Conservation (phyloP, 2,113 vertebrate species). For the Passer domesticus region DNA sequence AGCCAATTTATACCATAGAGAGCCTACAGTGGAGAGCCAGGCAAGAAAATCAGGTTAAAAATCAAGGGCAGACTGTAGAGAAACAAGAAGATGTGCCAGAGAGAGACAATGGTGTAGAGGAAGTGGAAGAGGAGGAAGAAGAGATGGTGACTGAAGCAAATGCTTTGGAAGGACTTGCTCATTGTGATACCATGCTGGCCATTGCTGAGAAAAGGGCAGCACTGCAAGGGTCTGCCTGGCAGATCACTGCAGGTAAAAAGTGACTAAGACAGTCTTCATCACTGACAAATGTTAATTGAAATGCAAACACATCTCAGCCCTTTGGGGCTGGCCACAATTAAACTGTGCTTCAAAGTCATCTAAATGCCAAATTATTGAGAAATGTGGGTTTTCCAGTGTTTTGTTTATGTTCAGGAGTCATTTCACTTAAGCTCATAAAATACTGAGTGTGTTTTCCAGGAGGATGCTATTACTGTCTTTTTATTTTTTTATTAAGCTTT, state of each 20-base stretch:
- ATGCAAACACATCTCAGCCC: neutral
- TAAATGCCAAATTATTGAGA: neutral
- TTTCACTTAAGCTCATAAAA: neutral
- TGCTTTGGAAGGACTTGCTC: conserved; percentile 60
- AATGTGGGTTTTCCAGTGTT: accelerated
- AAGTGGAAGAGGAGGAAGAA: conserved; percentile 63
- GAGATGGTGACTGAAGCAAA: conserved; percentile 63
- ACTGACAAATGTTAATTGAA: neutral
- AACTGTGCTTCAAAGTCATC: neutral
- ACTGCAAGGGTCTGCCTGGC: conserved; percentile 87
- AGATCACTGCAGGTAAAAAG: conserved; percentile 80
- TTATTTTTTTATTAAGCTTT: neutral
- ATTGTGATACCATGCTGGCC: conserved; percentile 58
- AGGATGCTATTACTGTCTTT: neutral
- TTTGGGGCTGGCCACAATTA: neutral
- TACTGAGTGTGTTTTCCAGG: neutral
- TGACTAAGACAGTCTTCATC: neutral
- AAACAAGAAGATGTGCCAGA: neutral
- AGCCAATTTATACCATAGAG: conserved; percentile 88
- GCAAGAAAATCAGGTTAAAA: conserved; percentile 49
- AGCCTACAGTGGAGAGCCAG: conserved; percentile 80
- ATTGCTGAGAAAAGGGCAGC: conserved; percentile 77
- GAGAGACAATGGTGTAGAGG: conserved; percentile 14
- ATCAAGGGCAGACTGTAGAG: conserved; percentile 15
- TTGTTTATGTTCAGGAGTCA: neutral